Base-by-base conservation (phyloP, 1,140 invertebrate species). In the Euura saliciscinereae region DNA sequence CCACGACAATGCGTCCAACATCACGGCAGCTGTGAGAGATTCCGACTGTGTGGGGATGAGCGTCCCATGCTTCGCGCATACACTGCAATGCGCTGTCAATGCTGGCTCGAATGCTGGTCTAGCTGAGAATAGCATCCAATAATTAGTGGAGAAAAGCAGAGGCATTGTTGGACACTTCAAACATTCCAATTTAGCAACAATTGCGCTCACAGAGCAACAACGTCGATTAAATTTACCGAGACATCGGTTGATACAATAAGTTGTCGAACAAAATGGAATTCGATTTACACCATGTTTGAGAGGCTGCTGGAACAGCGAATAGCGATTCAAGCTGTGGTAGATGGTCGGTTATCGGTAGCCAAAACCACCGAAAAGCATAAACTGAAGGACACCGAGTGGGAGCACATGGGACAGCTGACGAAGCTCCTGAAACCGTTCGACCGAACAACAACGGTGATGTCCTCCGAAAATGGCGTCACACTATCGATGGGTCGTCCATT, bases 401-500 rank as follows among this genome's bases (percentile, higher is more conserved):
- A 28, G 5, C 44, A 43, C 13, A 10, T 73, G 11, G 67, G 64
- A 70, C 4, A 43, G 45, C 5, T 70, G 43, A 44, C 42, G 6
- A 45, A 44, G 28, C n/a, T 70, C 44, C 70, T 70, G 59, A 69
- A 69, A 28, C 68, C 72, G 6, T 73, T 73, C 43, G 64, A 73
- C 28, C 44, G 45, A 3, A 44, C 68, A n/a, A 73, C 72, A 5
- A 65, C 13, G 13, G 13, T 70, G 10, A 73, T 73, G 68, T 65
- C 42, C 5, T 67, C 67, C 43, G 72, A 73, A 46, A 43, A 65
- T 4, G 11, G 67, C 7, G 44, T 66, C 42, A 73, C 68, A 6
- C 51, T 73, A n/a, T 45, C 68, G 42, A 73, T 73, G 68, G 64
- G 69, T 43, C 72, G 72, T 51, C 64, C 72, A 59, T 10, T 73